Evolutionary conservation across 2,888 invertebrate species (phyloP), one percentile per base, ranked within the genome.

Genomic region (Archips crataeganus): DNA sequence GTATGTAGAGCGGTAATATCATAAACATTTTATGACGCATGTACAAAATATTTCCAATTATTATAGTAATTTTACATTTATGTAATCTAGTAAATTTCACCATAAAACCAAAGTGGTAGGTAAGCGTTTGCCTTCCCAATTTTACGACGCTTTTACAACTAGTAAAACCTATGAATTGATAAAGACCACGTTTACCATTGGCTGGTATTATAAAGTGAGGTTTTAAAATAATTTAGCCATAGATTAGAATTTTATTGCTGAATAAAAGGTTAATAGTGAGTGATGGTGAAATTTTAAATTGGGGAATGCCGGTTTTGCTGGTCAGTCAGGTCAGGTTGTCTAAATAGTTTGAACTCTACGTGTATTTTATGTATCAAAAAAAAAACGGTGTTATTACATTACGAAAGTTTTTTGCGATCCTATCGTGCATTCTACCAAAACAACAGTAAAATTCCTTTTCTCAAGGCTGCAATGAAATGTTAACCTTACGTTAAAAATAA

Each of bases 141-240:
- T 65, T 65, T 65, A 65, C 51, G 65, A 51, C 34, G 2, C 5
- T 65, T 64, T 65, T 65, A 65, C 65, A 15, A 51, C 63, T 65
- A 51, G 49, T 65, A 34, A 36, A 65, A 62, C 42, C n/a, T 42
- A 62, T 62, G n/a, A 15, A 51, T 65, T 15, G 51, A 51, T 65
- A 65, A 51, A 62, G 15, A 2, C 34, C 11, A 11, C 13, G 23
- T 11, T 63, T n/a, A 13, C 32, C n/a, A 32, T 47, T 10, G 45
- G 51, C 36, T 32, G 10, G 65, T 36, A 49, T 65, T 36, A 65
- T 65, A 36, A 36, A 11, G 10, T 65, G 45, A 47, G 42, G 36
- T 65, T 65, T 51, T 32, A 13, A 49, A n/a, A 64, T 49, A 11
- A 36, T 32, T 63, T 9, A 13, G 49, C 3, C n/a, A 13, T 4